Conservation (phyloP, 2,797 vertebrate genomes). For the Brachyrhaphis roseni region DNA sequence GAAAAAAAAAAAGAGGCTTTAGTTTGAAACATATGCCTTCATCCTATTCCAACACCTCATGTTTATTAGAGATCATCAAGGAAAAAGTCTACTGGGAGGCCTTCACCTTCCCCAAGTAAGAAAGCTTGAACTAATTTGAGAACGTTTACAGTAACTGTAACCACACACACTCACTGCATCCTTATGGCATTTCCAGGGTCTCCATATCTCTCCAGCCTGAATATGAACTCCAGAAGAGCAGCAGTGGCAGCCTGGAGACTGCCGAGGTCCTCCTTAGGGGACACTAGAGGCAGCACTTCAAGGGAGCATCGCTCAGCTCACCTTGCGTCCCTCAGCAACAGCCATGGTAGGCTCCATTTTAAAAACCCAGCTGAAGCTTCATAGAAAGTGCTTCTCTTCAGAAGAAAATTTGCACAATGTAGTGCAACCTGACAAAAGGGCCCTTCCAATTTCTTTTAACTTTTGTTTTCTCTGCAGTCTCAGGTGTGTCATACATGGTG, state of each 20-base stretch:
- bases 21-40: not conserved
- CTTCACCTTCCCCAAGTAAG: conserved; percentile 88
- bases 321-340: conserved; percentile 83
- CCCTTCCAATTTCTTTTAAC: not conserved
- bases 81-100: conserved; percentile 81
- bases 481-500: conserved; percentile 72
- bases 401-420: not conserved
- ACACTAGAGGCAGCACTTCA: conserved; percentile 50
- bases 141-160: not conserved
- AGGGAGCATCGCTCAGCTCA: conserved; percentile 57
- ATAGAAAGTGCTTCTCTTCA: conserved; percentile 3
- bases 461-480: conserved; percentile 15
- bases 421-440: not conserved
- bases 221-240: conserved; percentile 79
- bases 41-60: not conserved
- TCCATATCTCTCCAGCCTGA: conserved; percentile 86
- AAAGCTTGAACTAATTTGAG: conserved; percentile 1
- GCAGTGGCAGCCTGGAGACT: conserved; percentile 81
- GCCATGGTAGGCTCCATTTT: conserved; percentile 58
- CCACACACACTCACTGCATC: not conserved
- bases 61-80: conserved; percentile 78
- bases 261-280: conserved; percentile 69
- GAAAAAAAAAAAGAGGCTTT: not conserved
- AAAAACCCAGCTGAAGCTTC: conserved; percentile 7
- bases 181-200: conserved; percentile 79